Conservation (phyloP, 1,140 invertebrate genomes). For the Temnothorax nylanderi region DNA sequence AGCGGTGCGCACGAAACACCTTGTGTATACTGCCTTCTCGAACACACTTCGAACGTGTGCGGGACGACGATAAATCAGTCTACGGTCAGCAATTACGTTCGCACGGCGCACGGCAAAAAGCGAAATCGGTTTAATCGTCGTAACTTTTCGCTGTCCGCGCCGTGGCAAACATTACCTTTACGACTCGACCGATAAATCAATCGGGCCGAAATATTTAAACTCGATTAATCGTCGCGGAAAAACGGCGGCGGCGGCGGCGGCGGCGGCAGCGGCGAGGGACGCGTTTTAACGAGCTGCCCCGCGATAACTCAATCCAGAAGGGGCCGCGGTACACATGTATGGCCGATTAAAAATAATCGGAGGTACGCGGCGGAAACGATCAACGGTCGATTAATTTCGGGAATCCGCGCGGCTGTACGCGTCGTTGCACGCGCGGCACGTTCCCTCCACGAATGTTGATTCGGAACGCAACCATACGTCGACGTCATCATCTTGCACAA, state of each 20-base stretch:
- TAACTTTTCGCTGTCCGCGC: conserved; percentile 61
- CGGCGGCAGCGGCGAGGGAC: neutral
- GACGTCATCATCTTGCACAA: conserved; percentile 29
- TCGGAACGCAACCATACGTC: neutral
- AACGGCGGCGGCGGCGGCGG: conserved; percentile 28
- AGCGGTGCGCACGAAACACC: neutral
- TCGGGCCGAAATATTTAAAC: conserved; percentile 67
- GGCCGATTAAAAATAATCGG: conserved; percentile 70
- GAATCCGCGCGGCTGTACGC: conserved; percentile 37
- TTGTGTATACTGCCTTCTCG: neutral
- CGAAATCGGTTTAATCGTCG: conserved; percentile 56
- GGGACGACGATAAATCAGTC: conserved; percentile 51
- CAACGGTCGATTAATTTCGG: conserved; percentile 61
- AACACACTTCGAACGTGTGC: neutral
- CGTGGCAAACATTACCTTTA: conserved; percentile 60
- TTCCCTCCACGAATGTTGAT: conserved; percentile 27
- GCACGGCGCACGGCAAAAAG: conserved; percentile 26
- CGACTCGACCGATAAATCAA: conserved; percentile 61
- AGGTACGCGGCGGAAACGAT: conserved; percentile 57
- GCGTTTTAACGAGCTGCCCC: conserved; percentile 59
- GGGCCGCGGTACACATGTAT: conserved; percentile 51
- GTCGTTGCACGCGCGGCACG: conserved; percentile 23
- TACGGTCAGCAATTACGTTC: conserved; percentile 55
- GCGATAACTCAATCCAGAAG: conserved; percentile 65
- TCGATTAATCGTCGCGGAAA: conserved; percentile 71